phyloP scores from a whole-genome alignment of 2,888 invertebrate species.

The Alitta virens region DNA sequence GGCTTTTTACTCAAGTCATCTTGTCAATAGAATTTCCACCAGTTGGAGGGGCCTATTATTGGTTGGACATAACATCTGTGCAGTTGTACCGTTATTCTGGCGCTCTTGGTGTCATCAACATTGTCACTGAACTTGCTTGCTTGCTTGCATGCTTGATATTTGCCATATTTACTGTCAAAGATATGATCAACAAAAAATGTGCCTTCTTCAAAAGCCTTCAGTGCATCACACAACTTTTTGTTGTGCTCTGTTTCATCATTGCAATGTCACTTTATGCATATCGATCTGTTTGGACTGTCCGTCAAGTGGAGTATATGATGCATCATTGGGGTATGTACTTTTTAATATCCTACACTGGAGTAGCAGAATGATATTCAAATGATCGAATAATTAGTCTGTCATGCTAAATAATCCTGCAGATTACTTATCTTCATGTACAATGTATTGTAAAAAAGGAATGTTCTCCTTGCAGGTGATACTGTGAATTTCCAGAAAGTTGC shows the following conservation, averaged over 20 bases:
- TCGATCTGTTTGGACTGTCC: neutral
- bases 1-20: neutral
- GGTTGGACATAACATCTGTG: neutral
- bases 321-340: neutral
- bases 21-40: neutral
- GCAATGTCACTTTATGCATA: neutral
- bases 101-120: neutral
- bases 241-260: neutral
- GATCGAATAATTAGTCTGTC: too few relatives aligned
- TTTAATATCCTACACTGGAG: too few relatives aligned
- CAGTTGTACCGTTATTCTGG: neutral
- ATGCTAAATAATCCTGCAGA: too few relatives aligned
- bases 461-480: neutral
- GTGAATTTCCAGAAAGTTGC: neutral
- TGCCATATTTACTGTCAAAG: neutral
- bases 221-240: neutral
- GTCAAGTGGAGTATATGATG: neutral
- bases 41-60: neutral
- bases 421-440: too few relatives aligned
- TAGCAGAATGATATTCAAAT: too few relatives aligned
- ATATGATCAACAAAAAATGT: neutral
- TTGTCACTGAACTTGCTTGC: neutral
- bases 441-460: too few relatives aligned
- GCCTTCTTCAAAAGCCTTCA: neutral
- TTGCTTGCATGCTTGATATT: neutral